Conservation (phyloP, 2,113 vertebrate genomes). For the Cervus canadensis region DNA sequence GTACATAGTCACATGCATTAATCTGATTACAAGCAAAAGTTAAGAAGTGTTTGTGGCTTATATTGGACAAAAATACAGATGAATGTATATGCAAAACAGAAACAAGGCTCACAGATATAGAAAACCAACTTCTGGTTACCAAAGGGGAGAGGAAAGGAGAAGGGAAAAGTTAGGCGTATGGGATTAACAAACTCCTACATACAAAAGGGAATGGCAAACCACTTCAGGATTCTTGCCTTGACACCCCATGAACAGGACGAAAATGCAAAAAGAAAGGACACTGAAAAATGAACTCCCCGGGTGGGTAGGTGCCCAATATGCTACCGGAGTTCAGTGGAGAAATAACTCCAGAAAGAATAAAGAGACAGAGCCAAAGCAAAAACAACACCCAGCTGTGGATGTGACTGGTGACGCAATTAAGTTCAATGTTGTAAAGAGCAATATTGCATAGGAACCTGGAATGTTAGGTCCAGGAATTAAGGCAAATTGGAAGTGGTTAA, state of each 20-base stretch:
- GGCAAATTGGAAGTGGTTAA: background rate
- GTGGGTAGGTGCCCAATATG: background rate
- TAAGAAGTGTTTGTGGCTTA: background rate
- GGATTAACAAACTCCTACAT: background rate
- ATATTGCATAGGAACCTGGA: background rate
- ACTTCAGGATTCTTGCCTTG: background rate
- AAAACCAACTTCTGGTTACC: background rate
- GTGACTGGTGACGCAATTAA: background rate
- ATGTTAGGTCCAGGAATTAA: background rate
- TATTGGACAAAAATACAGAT: background rate
- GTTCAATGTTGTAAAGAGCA: background rate
- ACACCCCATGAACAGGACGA: background rate
- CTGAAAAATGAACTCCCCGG: background rate
- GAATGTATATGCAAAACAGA: background rate
- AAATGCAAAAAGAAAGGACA: background rate
- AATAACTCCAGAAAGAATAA: background rate
- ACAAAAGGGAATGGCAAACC: background rate
- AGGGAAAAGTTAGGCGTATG: background rate
- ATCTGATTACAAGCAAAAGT: background rate
- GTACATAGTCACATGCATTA: background rate
- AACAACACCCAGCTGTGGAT: background rate
- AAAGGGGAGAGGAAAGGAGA: background rate
- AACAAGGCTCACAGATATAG: background rate
- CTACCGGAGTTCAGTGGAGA: background rate
- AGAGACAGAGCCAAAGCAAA: background rate